A percentile compares a stretch with the other conserved stretches of the same genome.
These are phyloP conservation scores for Palythoa heliodiscus DNA, from an alignment of 92 coral and sea anemone species.

Conservation along the genomic window DNA sequence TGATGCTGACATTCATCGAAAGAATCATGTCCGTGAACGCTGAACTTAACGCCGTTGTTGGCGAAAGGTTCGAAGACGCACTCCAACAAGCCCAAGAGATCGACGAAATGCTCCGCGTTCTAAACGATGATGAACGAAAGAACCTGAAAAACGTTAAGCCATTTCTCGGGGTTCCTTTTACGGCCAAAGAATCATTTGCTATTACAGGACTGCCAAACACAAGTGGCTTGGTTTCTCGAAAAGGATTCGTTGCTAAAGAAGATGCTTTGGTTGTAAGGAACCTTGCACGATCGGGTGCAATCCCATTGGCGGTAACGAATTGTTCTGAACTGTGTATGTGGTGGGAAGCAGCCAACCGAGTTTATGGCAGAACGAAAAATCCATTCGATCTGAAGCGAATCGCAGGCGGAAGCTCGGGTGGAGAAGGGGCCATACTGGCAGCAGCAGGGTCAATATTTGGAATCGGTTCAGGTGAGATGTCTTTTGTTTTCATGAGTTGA, in stretches of 20 bases:
- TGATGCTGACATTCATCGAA: slow-evolving; percentile 72
- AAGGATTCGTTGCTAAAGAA: slow-evolving; percentile 61
- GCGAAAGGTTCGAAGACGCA: slow-evolving; percentile 86
- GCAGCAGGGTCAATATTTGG: slow-evolving; percentile 96
- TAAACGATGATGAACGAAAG: slow-evolving; percentile 59
- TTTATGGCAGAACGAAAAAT: slow-evolving; percentile 87
- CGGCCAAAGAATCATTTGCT: slow-evolving; percentile 89
- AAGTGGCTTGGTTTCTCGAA: slow-evolving; percentile 89
- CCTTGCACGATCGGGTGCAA: slow-evolving; percentile 84
- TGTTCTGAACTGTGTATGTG: slow-evolving; percentile 97
- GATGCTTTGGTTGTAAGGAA: slow-evolving; percentile 85
- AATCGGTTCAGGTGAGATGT: slow-evolving; percentile 84
- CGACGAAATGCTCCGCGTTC: slow-evolving; percentile 70
- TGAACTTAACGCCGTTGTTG: slow-evolving; percentile 83
- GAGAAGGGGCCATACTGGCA: slow-evolving; percentile 93
- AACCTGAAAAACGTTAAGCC: slow-evolving; percentile 62
- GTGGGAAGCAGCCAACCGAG: slow-evolving; percentile 96
- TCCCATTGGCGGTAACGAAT: slow-evolving; percentile 82
- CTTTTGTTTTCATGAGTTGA: background rate
- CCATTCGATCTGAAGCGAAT: slow-evolving; percentile 80
- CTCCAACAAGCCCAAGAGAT: slow-evolving; percentile 78
- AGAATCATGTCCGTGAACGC: slow-evolving; percentile 77
- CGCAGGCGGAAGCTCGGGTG: slow-evolving; percentile 98
- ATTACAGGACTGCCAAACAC: slow-evolving; percentile 82
- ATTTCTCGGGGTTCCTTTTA: slow-evolving; percentile 91